Evolutionary conservation across 2,113 vertebrate species (phyloP).

Genomic region (Tauraco erythrolophus): DNA sequence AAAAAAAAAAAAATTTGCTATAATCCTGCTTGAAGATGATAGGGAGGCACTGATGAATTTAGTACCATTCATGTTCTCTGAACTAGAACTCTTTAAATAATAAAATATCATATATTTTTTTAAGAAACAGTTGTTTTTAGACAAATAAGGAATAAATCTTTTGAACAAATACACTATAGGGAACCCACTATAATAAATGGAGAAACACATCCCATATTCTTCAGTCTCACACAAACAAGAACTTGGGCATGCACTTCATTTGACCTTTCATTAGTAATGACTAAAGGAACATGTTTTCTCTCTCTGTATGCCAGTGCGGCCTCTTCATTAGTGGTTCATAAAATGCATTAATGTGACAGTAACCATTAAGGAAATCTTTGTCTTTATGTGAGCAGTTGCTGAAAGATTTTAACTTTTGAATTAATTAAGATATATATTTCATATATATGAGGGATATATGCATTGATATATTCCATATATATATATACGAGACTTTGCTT

Average conservation of each 20-base stretch:
- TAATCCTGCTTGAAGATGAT: constrained; percentile 75
- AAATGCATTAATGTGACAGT: neutral
- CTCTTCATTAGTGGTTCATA: neutral
- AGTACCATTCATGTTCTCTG: constrained; percentile 57
- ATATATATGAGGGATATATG: neutral
- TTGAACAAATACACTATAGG: neutral
- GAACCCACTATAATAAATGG: neutral
- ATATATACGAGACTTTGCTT: neutral
- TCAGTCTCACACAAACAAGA: neutral
- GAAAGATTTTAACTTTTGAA: neutral
- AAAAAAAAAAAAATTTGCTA: constrained; percentile 65
- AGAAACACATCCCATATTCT: neutral
- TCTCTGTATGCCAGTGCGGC: neutral
- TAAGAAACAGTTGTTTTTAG: constrained; percentile 38
- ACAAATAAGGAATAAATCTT: neutral
- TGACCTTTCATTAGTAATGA: constrained; percentile 33
- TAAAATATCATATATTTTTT: constrained; percentile 57
- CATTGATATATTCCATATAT: neutral
- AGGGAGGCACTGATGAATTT: constrained; percentile 65
- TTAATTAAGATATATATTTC: neutral
- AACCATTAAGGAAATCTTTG: neutral
- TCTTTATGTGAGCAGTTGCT: neutral
- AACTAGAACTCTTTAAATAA: constrained; percentile 67
- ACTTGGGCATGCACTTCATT: neutral
- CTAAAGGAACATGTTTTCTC: constrained; percentile 2